Evolutionary conservation across 2,113 vertebrate species (phyloP), one percentile per base, ranked within the genome.

Genomic region (Drymodes brunneopygia): DNA sequence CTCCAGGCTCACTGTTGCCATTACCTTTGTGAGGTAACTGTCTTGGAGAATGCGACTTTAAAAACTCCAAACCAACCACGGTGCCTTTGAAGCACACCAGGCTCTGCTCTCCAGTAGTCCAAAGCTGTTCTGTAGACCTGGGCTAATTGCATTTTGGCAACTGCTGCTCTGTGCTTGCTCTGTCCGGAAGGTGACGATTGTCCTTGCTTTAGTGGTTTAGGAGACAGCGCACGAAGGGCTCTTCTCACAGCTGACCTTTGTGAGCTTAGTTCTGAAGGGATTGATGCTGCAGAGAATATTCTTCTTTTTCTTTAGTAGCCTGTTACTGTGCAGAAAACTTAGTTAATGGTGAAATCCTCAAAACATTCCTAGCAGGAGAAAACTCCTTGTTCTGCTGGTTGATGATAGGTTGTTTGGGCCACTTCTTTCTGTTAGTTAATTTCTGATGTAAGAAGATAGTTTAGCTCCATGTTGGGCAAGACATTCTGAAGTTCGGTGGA

Each of bases 1-100:
- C 27, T 82, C 22, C 0, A 5, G 22, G 27, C 42, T 73, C 9
- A 15, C 50, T 33, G 29, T 33, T 86, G 38, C 20, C 0, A 0
- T 71, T 60, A 14, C 2, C 22, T 58, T 77, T 0, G 1, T 33
- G 38, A 36, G 61, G 12, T 45, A 44, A 18, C 19, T 38, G 10
- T 12, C 9, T 3, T 3, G 16, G 82, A 66, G 51, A 85, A 15
- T 3, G 3, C 29, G 65, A 31, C 7, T 38, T 29, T 0, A 25
- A 56, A 44, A 8, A 2, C 6, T 9, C 47, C 13, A n/a, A 12
- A 36, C 2, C 11, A 36, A 23, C n/a, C 11, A 3, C 3, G 8
- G 36, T 0, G 0, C 36, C 17, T 72, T 38, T 45, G 45, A 42
- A 79, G 35, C 23, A 45, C 11, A 5, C 1, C 1, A 60, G 21